Evolutionary conservation across 2,888 invertebrate genomes (phyloP).

Genomic region (Acronicta aceris): DNA sequence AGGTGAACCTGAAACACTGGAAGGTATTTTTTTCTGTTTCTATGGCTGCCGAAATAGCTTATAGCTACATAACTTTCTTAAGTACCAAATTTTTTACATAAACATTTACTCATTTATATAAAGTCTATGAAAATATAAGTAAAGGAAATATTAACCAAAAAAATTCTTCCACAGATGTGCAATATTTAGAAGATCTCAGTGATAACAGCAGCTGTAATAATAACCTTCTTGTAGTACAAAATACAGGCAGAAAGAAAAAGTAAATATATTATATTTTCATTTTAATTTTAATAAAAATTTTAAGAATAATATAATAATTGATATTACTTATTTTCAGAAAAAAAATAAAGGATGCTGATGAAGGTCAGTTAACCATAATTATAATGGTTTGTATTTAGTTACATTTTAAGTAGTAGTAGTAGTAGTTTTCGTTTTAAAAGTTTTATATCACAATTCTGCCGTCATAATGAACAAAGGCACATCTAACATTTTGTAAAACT

Average conservation of each 20-base stretch:
- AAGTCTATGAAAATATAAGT: no score
- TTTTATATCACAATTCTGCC: no score
- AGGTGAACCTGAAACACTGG: slow-evolving; percentile 36
- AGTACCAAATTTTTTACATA: no score
- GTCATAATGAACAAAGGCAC: no score
- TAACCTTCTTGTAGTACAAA: slow-evolving; percentile 53
- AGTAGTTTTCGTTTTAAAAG: slow-evolving; percentile 36
- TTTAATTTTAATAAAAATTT: background rate
- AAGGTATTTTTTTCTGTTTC: no score
- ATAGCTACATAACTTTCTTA: no score
- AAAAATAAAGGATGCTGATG: slow-evolving; percentile 33
- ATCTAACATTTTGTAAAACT: no score
- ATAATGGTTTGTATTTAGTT: background rate
- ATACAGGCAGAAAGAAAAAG: slow-evolving; percentile 48
- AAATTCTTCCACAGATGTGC: slow-evolving; percentile 58
- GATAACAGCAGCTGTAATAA: slow-evolving; percentile 55
- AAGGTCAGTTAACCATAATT: slow-evolving; percentile 49
- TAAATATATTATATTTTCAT: slow-evolving; percentile 22
- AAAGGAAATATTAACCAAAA: background rate
- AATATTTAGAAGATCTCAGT: slow-evolving; percentile 67
- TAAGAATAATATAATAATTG: background rate
- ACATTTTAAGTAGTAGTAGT: no score
- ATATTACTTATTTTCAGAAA: slow-evolving; percentile 55
- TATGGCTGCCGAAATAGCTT: no score
- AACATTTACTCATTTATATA: no score